Percentiles rank a stretch among this genome's conserved stretches.
These are phyloP conservation scores for Melieria picta DNA, from an alignment of 2,888 invertebrate genomes.

Conservation along the genomic window DNA sequence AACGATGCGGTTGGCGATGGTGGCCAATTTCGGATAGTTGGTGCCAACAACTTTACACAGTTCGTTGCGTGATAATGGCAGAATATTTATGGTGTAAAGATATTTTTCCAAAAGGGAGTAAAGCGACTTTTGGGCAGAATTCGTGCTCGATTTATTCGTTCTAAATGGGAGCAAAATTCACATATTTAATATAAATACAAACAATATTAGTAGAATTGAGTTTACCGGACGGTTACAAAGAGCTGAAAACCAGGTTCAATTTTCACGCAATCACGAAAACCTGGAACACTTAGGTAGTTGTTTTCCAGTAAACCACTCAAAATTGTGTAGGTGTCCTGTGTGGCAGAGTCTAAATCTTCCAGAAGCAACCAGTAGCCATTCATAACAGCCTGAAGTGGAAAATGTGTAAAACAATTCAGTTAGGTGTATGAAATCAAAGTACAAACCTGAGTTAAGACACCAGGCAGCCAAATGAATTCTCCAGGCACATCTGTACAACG, in stretches of 20 bases:
- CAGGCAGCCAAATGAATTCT: slow-evolving; percentile 96
- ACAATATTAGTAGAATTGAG: neutral
- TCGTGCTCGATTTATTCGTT: slow-evolving; percentile 59
- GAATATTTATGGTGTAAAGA: slow-evolving; percentile 82
- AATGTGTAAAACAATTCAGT: slow-evolving; percentile 7
- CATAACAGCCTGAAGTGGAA: slow-evolving; percentile 72
- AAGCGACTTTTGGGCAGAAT: slow-evolving; percentile 69
- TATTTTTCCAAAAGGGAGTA: slow-evolving; percentile 82
- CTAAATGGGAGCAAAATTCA: slow-evolving; percentile 46
- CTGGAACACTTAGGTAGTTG: slow-evolving; percentile 83
- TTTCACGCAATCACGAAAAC: slow-evolving; percentile 83
- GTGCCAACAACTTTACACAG: slow-evolving; percentile 76
- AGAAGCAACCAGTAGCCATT: slow-evolving; percentile 91
- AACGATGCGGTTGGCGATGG: slow-evolving; percentile 80
- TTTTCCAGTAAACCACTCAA: slow-evolving; percentile 87
- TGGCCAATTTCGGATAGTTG: slow-evolving; percentile 76
- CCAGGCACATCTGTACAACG: slow-evolving; percentile 96
- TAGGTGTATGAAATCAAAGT: neutral
- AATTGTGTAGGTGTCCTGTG: slow-evolving; percentile 90
- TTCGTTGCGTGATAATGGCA: slow-evolving; percentile 80
- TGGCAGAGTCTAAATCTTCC: slow-evolving; percentile 95
- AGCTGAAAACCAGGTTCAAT: slow-evolving; percentile 89
- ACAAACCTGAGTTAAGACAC: slow-evolving; percentile 84
- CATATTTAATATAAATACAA: neutral
- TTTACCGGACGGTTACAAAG: slow-evolving; percentile 87